Conservation (phyloP, 2,888 invertebrate genomes). For the Dynastes tityus region DNA sequence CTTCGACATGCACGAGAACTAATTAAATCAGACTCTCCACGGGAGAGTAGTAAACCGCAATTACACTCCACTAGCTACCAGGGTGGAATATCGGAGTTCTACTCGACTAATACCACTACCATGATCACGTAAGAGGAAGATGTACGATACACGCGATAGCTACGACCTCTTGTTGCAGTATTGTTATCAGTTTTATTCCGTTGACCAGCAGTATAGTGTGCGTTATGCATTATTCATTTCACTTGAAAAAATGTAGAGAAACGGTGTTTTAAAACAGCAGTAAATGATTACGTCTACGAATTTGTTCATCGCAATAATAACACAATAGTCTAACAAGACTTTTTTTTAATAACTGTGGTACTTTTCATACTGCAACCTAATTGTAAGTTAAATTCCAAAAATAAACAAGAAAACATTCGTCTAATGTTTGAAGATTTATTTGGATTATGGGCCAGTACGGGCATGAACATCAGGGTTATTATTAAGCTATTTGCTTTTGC, state of each 20-base stretch:
- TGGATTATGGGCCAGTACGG: no score
- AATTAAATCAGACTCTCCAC: slow-evolving; percentile 33
- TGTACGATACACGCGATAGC: background rate
- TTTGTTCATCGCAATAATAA: no score
- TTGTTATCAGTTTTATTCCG: background rate
- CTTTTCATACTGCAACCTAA: no score
- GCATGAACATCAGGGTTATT: no score
- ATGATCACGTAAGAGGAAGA: background rate
- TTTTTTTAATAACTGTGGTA: no score
- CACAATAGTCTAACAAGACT: no score
- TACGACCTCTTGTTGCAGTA: background rate
- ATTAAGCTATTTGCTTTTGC: no score
- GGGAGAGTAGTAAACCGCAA: slow-evolving; percentile 31
- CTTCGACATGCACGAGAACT: slow-evolving; percentile 18
- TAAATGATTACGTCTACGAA: no score
- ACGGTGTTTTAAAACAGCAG: background rate
- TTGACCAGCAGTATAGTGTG: background rate
- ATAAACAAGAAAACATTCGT: no score
- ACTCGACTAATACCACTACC: background rate
- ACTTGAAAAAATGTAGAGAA: background rate
- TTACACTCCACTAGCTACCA: slow-evolving; percentile 5
- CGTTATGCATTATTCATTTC: slow-evolving; percentile 11
- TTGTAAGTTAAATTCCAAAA: no score
- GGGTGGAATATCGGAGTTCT: background rate
- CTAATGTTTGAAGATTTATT: no score